Evolutionary conservation across 2,888 invertebrate species (phyloP).

Genomic region (Nephrotoma guestfalica): DNA sequence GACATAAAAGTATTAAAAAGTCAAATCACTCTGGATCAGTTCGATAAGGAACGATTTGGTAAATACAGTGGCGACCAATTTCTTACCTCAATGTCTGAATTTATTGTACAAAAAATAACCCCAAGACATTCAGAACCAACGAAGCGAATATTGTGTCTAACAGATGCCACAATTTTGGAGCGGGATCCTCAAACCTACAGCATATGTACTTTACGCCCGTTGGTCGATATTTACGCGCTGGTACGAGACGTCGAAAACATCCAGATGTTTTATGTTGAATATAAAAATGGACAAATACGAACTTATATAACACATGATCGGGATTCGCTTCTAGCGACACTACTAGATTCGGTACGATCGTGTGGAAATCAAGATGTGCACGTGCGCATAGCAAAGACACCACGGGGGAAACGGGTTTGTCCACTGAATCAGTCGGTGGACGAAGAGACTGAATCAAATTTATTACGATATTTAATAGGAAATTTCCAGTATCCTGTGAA

Average conservation of each 20-base stretch:
- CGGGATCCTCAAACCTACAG: conserved; percentile 95
- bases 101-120: conserved; percentile 86
- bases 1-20: conserved; percentile 71
- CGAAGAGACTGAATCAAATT: conserved; percentile 90
- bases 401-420: conserved; percentile 75
- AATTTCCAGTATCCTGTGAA: conserved; percentile 37
- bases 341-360: conserved; percentile 91
- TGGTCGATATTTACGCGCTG: conserved; percentile 78
- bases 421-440: conserved; percentile 83
- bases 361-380: conserved; percentile 95
- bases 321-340: conserved; percentile 86
- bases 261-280: conserved; percentile 88
- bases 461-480: conserved; percentile 43
- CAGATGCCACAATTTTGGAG: conserved; percentile 90
- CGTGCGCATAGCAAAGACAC: conserved; percentile 72
- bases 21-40: conserved; percentile 73
- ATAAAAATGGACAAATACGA: conserved; percentile 77
- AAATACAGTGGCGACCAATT: conserved; percentile 91
- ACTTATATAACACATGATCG: conserved; percentile 88
- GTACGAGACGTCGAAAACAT: conserved; percentile 82
- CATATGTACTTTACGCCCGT: conserved; percentile 65
- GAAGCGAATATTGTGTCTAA: conserved; percentile 79
- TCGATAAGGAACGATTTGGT: conserved; percentile 77
- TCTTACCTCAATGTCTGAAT: conserved; percentile 92
- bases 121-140: conserved; percentile 71